Evolutionary conservation across 1,140 invertebrate genomes (phyloP).

Genomic region (Oedothorax gibbosus): DNA sequence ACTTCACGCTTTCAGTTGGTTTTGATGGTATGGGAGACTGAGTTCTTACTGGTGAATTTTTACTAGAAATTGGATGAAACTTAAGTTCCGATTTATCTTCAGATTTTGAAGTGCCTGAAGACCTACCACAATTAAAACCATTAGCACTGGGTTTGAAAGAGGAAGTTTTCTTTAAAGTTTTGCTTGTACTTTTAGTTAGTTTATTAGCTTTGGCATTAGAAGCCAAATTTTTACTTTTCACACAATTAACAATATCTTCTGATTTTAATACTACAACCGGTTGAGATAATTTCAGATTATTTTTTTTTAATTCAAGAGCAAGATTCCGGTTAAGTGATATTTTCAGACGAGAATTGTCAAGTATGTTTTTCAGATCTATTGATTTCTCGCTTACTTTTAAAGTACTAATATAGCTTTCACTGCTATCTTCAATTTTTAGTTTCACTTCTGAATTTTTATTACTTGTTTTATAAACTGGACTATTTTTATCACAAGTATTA

Average conservation of each 20-base stretch:
- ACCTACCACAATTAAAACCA: neutral
- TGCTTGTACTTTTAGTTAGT: neutral
- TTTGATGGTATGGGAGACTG: constrained; percentile 14
- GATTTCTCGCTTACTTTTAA: neutral
- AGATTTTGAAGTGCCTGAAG: neutral
- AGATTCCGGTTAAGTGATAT: neutral
- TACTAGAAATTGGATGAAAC: constrained; percentile 6
- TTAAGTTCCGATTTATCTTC: constrained; percentile 28
- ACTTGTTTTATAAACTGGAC: neutral
- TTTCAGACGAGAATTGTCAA: neutral
- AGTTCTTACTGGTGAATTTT: constrained; percentile 32
- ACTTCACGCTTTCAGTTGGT: constrained; percentile 10
- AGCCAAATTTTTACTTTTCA: neutral
- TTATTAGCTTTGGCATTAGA: neutral
- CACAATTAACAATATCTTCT: constrained; percentile 33
- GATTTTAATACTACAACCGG: constrained; percentile 32
- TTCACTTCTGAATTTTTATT: neutral
- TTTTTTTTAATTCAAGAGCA: constrained; percentile 13
- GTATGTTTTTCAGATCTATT: neutral
- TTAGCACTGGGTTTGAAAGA: no score
- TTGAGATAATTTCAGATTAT: constrained; percentile 10
- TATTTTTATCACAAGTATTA: neutral
- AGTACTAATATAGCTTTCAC: neutral
- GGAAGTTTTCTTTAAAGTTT: neutral
- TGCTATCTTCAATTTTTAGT: neutral